Percentiles rank a stretch among this genome's conserved stretches.
Evolutionary conservation across 2,113 vertebrate species (phyloP).

Genomic region (Oplegnathus fasciatus): DNA sequence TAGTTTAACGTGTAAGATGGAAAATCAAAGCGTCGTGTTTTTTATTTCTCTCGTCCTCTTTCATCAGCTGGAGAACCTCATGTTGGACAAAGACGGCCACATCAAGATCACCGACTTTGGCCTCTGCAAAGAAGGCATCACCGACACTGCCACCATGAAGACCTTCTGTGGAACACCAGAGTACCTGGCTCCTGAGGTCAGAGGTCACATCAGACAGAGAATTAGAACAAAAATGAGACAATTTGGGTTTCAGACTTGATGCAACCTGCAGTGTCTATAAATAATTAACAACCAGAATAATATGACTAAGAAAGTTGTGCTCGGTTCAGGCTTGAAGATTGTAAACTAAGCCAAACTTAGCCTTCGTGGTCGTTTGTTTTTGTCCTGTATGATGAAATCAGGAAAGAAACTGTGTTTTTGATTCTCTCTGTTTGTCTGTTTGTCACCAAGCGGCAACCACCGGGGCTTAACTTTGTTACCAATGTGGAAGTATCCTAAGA

Average conservation of each 20-base stretch:
- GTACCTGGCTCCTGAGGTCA: constrained; percentile 96
- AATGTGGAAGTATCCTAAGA: constrained; percentile 30
- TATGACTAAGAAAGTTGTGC: neutral
- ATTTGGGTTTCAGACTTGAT: neutral
- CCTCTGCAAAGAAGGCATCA: constrained; percentile 98
- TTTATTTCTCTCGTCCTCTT: neutral
- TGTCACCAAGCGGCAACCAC: neutral
- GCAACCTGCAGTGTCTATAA: neutral
- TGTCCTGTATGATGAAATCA: neutral
- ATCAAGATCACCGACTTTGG: constrained; percentile 99
- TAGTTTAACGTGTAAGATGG: neutral
- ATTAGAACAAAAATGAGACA: neutral
- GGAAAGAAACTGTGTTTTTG: neutral
- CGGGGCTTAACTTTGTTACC: too few relatives aligned
- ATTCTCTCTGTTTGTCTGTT: neutral
- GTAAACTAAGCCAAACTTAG: neutral
- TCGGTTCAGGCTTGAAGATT: neutral
- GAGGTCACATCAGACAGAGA: constrained; percentile 40
- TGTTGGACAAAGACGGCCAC: constrained; percentile 90
- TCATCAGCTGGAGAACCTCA: constrained; percentile 94
- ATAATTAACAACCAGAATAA: neutral
- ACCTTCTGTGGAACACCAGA: constrained; percentile 98
- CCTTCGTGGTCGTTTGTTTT: neutral
- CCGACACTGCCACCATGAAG: constrained; percentile 97
- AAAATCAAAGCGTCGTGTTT: neutral